These are phyloP conservation scores for Epizoanthus fatuus DNA, from an alignment of 92 coral and sea anemone species.

Conservation along the genomic window DNA sequence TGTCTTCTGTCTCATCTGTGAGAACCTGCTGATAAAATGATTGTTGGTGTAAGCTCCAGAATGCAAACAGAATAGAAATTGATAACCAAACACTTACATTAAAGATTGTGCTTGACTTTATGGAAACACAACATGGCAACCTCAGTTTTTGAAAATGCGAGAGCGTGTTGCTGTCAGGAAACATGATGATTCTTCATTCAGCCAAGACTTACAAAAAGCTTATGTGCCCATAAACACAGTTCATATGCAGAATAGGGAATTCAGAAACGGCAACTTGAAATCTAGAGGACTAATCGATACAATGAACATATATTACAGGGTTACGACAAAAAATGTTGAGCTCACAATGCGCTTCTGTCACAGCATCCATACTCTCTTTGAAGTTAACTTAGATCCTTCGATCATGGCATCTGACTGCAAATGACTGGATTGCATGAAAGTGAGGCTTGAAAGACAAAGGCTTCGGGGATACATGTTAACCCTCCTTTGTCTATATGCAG, in stretches of 20 bases:
- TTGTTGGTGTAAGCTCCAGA: neutral
- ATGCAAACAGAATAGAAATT: neutral
- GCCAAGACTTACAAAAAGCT: neutral
- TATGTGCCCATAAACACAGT: neutral
- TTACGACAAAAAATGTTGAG: neutral
- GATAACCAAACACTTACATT: neutral
- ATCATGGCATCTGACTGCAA: neutral
- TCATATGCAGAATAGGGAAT: neutral
- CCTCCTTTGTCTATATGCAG: neutral
- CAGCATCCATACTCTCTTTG: neutral
- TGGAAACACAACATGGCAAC: conserved; percentile 9
- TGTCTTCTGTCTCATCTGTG: conserved; percentile 1
- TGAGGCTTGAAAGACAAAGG: conserved; percentile 4
- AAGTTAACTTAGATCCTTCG: neutral
- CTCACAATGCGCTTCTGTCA: neutral
- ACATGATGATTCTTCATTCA: neutral
- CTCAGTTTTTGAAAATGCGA: neutral
- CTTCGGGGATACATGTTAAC: neutral
- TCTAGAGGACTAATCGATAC: neutral
- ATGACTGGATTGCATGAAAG: neutral
- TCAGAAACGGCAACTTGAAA: neutral
- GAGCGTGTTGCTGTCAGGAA: neutral
- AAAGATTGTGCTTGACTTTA: neutral
- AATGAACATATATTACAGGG: neutral
- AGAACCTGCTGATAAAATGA: conserved; percentile 3